A percentile compares a stretch with the other conserved stretches of the same genome.
phyloP scores from a whole-genome alignment of 1,140 invertebrate genomes.

The Sarcophaga peregrina region DNA sequence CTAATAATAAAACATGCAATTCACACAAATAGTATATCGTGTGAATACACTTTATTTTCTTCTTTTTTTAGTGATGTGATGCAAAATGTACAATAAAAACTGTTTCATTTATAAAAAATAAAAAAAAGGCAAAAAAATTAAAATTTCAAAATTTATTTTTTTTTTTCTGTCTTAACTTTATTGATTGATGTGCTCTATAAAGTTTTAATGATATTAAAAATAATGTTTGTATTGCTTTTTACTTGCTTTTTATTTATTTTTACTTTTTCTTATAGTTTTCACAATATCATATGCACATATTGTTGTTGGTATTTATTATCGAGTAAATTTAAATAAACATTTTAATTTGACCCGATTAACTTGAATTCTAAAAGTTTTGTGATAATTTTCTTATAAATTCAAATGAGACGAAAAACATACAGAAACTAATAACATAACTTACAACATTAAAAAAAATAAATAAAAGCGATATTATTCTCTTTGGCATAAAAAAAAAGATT shows the following conservation, averaged over 20 bases:
- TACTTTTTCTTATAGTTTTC: neutral
- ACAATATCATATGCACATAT: neutral
- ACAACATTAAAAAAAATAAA: no score
- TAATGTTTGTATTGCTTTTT: neutral
- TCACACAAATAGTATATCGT: neutral
- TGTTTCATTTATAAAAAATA: no score
- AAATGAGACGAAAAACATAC: no score
- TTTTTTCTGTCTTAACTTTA: neutral
- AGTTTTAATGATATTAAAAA: neutral
- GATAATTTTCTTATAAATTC: no score
- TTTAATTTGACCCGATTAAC: neutral
- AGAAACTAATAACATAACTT: no score
- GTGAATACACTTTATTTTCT: neutral
- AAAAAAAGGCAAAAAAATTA: neutral
- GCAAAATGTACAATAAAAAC: no score
- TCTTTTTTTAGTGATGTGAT: no score
- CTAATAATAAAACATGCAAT: neutral
- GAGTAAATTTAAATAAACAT: neutral
- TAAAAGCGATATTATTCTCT: no score
- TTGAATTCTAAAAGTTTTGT: neutral
- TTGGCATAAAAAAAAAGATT: no score
- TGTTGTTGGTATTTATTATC: neutral
- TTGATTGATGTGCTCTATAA: constrained; percentile 35
- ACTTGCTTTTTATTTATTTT: neutral
- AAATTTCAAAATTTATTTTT: constrained; percentile 16